Base-by-base conservation (phyloP, 2,888 invertebrate genomes). In the Heliconius charithonia region DNA sequence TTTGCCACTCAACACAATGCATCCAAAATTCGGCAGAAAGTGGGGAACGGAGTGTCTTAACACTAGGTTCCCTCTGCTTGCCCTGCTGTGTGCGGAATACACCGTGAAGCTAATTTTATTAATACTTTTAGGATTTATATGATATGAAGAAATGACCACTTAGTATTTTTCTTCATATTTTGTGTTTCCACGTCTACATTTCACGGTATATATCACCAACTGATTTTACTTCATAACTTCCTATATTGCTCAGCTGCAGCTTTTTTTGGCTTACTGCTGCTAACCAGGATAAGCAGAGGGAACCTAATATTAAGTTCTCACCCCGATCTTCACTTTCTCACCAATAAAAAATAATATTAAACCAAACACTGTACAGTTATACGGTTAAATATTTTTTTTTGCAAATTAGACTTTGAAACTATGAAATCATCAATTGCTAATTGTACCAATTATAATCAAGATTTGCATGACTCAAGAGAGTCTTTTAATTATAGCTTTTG, bases 381-480 rank as follows among this genome's bases (percentile, higher is more conserved):
- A n/a, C 12, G 13, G 12, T 6, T 13, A 6, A 37, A 2, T n/a
- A 37, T 0, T n/a, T 10, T n/a, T 10, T n/a, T 37, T 37, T 13
- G 4, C 37, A 67, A 66, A 4, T 37, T 37, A 37, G 12, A 37
- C 12, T 37, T 37, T n/a, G 37, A 37, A 13, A 37, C 37, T 29
- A 67, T 67, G 67, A 67, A 37, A 37, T 67, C 67, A 67, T 67
- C 67, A 37, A 67, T 22, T 37, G 67, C 29, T 32, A 66, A 19
- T 51, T 22, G 22, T 22, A 32, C 3, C 10, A 32, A 32, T 32
- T 32, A 22, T 22, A 22, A 22, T 66, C 19, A 66, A 32, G 66
- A 32, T 29, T 19, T 3, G 29, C 29, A 19, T 66, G 32, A 32
- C 66, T 51, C 51, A 51, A 51, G 22, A 22, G 19, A 22, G 19